phyloP scores from a whole-genome alignment of 2,113 vertebrate genomes.

The Prinia subflava region DNA sequence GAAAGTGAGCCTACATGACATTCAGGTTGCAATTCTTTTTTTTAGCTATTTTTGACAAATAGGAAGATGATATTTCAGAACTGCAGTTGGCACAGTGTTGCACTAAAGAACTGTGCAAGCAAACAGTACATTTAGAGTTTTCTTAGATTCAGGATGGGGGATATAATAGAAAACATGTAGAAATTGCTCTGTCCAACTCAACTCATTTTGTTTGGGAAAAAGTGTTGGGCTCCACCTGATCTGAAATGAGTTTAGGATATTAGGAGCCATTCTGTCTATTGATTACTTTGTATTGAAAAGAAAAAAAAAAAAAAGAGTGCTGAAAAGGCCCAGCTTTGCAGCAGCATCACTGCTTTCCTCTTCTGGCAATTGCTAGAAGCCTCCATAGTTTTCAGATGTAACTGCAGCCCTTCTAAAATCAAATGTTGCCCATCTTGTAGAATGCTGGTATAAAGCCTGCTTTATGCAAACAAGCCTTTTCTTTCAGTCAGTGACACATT shows the following conservation, averaged over 20 bases:
- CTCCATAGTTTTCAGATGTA: not conserved
- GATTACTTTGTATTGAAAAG: not conserved
- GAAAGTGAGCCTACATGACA: not conserved
- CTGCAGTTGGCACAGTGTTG: not conserved
- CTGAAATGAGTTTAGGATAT: not conserved
- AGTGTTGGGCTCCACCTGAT: not conserved
- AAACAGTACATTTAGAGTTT: not conserved
- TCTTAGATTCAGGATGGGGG: not conserved
- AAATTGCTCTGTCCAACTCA: not conserved
- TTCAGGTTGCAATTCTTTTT: not conserved
- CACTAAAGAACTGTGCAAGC: not conserved
- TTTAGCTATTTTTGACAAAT: not conserved
- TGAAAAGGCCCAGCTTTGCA: not conserved
- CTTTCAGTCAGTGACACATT: not conserved
- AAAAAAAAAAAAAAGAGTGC: not conserved
- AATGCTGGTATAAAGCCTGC: not conserved
- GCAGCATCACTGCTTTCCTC: not conserved
- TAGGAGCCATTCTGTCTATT: not conserved
- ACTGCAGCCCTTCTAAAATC: not conserved
- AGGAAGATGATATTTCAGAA: not conserved
- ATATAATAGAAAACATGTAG: rapidly evolving
- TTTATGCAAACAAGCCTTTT: not conserved
- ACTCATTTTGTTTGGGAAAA: not conserved
- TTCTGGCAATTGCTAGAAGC: not conserved
- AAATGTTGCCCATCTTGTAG: not conserved